Conservation (phyloP, 2,113 vertebrate genomes). For the Equus przewalskii region DNA sequence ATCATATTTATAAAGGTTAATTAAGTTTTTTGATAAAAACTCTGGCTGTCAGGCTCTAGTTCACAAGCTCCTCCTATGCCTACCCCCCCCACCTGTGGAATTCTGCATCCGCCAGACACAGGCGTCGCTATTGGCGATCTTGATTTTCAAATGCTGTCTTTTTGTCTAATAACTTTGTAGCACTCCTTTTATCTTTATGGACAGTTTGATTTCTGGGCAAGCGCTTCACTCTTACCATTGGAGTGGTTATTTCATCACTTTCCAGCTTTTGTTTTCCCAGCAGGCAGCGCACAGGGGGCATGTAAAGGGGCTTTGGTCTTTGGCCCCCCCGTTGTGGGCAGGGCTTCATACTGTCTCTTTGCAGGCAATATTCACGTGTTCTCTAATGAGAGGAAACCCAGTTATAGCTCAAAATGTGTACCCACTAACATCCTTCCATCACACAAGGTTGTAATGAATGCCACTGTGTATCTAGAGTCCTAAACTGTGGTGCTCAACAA, state of each 20-base stretch:
- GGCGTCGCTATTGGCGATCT: too few species aligned
- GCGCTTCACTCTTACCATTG: too few species aligned
- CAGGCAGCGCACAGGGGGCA: background rate
- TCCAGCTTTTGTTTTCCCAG: background rate
- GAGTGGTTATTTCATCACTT: too few species aligned
- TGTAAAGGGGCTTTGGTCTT: too few species aligned
- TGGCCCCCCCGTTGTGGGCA: too few species aligned
- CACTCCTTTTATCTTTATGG: background rate
- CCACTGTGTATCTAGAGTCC: fast-evolving
- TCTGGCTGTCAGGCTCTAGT: background rate
- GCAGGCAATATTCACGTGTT: fast-evolving
- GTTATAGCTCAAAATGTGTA: background rate
- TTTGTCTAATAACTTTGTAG: background rate
- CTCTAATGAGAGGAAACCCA: background rate
- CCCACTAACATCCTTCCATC: background rate
- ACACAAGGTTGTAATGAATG: too few species aligned
- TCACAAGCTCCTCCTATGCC: background rate
- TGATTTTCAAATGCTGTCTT: background rate
- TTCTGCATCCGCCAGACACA: background rate
- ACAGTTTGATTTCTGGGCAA: background rate
- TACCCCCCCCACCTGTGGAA: background rate
- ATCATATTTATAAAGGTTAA: background rate
- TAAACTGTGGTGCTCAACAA: fast-evolving
- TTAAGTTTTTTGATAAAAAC: background rate
- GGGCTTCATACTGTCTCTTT: background rate